Evolutionary conservation across 2,797 vertebrate genomes (phyloP).

Genomic region (Epinephelus coioides): DNA sequence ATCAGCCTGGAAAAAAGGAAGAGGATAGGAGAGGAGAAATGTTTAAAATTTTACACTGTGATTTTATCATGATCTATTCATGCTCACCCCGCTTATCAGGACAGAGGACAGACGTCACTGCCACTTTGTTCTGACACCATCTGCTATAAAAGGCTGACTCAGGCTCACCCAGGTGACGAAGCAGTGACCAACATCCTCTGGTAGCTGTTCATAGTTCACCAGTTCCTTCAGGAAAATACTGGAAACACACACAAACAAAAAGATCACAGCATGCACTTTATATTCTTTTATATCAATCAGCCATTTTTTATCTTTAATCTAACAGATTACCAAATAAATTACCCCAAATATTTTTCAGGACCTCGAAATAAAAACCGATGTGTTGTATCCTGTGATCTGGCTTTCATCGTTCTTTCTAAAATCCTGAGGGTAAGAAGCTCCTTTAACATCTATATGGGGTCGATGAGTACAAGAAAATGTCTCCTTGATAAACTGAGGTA

Average conservation of each 20-base stretch:
- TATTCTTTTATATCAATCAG: not conserved
- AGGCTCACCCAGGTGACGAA: constrained; percentile 98
- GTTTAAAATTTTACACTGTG: not conserved
- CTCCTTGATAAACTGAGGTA: constrained; percentile 5
- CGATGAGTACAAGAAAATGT: not conserved
- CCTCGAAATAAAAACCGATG: not conserved
- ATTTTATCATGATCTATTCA: not conserved
- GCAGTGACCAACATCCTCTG: constrained; percentile 98
- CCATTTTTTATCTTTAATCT: not conserved
- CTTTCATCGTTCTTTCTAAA: not conserved
- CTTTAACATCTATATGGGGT: constrained; percentile 5
- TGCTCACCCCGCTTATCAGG: no score
- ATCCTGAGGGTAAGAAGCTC: not conserved
- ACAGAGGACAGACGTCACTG: not conserved
- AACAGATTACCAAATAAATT: not conserved
- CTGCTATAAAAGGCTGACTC: not conserved
- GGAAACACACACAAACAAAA: constrained; percentile 59
- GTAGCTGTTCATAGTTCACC: constrained; percentile 98
- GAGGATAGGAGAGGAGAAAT: not conserved
- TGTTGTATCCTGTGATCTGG: not conserved
- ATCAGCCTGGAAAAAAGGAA: constrained; percentile 90
- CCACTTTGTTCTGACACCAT: not conserved
- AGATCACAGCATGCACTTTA: not conserved
- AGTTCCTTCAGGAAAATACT: constrained; percentile 99
- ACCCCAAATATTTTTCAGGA: not conserved